Base-by-base conservation (phyloP, 2,797 vertebrate species). In the Antennarius maculatus region DNA sequence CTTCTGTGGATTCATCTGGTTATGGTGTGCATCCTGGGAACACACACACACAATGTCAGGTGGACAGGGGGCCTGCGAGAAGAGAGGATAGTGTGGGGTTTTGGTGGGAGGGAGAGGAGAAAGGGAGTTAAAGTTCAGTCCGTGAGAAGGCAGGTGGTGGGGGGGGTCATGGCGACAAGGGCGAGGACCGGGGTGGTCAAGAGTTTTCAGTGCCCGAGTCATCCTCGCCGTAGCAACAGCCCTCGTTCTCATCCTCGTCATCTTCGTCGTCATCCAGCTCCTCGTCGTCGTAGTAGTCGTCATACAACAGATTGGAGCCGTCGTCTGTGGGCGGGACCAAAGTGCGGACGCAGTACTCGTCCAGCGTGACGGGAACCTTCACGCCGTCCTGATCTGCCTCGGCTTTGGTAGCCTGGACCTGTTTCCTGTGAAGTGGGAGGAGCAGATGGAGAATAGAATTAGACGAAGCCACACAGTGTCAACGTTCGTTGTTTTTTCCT, bases 131-230 rank as follows among this genome's bases (percentile, higher is more conserved):
- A 78, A 84, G 81, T 88, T 84, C 80, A 81, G 81, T 86, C 66
- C 28, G 14, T 81, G 67, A 79, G 41, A 51, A 63, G 45, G 46
- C 46, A 74, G 31, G 56, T 29, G n/a, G 54, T 3, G 23, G 53
- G 54, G 53, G 66, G 45, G 46, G 43, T 10, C 28, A 50, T 29
- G 0, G 56, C 7, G 52, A 53, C 5, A 27, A 47, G 52, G 49
- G 27, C 31, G 15, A 34, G 61, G 61, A 27, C 16, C 68, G 49
- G 54, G n/a, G 1, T 27, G 83, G 89, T 98, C 97, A 99, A 80
- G 96, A 97, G 79, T 96, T 96, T 89, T 99, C 97, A 0, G 94
- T 95, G 85, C 97, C 96, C 0, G 97, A 99, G 92, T 97, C 96
- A 5, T 96, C 95, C 1, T 96, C 95, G 0, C 95, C 95, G n/a